These are phyloP conservation scores for Pedionomus torquatus DNA, from an alignment of 2,113 vertebrate genomes.

Conservation along the genomic window DNA sequence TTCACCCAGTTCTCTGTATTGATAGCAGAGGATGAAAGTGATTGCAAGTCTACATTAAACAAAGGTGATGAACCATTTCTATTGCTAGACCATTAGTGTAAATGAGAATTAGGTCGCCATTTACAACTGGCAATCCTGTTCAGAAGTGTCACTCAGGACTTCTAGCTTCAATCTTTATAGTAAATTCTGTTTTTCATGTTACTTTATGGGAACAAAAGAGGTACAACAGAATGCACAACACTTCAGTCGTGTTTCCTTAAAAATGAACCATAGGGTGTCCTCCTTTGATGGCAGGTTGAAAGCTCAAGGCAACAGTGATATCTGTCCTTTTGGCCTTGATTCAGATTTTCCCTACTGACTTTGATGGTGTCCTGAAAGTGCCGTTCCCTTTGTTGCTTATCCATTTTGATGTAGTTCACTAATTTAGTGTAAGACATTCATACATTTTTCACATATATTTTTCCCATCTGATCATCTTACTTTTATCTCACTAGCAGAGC, in stretches of 20 bases:
- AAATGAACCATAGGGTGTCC: not conserved
- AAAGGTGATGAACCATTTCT: not conserved
- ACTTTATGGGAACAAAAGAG: not conserved
- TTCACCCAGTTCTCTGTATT: not conserved
- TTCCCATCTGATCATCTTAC: not conserved
- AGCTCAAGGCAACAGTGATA: not conserved
- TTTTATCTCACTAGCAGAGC: not conserved
- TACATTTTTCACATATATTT: not conserved
- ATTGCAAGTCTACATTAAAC: not conserved
- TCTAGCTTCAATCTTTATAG: not conserved
- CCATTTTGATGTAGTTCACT: not conserved
- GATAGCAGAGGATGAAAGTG: not conserved
- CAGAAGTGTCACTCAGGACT: not conserved
- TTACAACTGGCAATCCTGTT: not conserved
- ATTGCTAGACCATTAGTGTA: not conserved
- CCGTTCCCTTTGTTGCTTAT: not conserved
- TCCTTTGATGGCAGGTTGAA: not conserved
- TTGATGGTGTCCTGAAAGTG: not conserved
- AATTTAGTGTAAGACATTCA: not conserved
- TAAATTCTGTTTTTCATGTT: not conserved
- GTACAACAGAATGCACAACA: not conserved
- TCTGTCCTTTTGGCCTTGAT: not conserved
- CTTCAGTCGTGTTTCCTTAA: not conserved
- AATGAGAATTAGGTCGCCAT: not conserved
- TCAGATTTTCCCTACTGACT: not conserved